Percentiles rank a stretch among this genome's conserved stretches.
Conservation (phyloP, 2,888 invertebrate species). For the Ellobium chinense region DNA sequence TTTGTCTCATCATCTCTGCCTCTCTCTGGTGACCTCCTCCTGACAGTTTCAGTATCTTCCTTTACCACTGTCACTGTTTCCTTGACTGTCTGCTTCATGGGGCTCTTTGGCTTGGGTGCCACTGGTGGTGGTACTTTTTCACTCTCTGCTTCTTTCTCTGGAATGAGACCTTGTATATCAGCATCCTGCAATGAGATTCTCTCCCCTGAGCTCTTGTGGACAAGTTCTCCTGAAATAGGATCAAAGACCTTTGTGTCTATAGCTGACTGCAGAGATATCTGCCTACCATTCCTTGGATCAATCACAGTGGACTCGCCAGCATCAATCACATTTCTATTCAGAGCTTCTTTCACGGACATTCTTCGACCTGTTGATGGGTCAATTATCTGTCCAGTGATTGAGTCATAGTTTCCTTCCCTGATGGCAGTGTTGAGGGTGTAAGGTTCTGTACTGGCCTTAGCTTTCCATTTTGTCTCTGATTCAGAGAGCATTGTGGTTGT, state of each 20-base stretch:
- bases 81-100: conserved; percentile 39
- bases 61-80: not conserved
- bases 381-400: conserved; percentile 54
- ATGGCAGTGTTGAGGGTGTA: conserved; percentile 55
- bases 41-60: conserved; percentile 25
- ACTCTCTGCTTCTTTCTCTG: conserved; percentile 45
- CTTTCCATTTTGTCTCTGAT: not conserved
- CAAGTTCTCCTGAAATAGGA: conserved; percentile 88
- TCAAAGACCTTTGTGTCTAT: conserved; percentile 94
- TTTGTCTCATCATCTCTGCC: conserved; percentile 33
- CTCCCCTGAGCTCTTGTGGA: conserved; percentile 83
- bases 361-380: conserved; percentile 62
- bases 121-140: not conserved
- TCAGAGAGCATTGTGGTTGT: not conserved
- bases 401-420: conserved; percentile 45
- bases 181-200: conserved; percentile 90
- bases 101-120: conserved; percentile 43
- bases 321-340: conserved; percentile 80
- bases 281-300: conserved; percentile 84
- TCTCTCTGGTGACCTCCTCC: conserved; percentile 48
- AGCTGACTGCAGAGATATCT: conserved; percentile 92
- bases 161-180: conserved; percentile 79
- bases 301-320: conserved; percentile 62
- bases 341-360: conserved; percentile 80
- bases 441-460: conserved; percentile 23